Percentiles rank a stretch among this genome's conserved stretches.
Evolutionary conservation across 2,888 invertebrate species (phyloP).

Genomic region (Meghimatium bilineatum): DNA sequence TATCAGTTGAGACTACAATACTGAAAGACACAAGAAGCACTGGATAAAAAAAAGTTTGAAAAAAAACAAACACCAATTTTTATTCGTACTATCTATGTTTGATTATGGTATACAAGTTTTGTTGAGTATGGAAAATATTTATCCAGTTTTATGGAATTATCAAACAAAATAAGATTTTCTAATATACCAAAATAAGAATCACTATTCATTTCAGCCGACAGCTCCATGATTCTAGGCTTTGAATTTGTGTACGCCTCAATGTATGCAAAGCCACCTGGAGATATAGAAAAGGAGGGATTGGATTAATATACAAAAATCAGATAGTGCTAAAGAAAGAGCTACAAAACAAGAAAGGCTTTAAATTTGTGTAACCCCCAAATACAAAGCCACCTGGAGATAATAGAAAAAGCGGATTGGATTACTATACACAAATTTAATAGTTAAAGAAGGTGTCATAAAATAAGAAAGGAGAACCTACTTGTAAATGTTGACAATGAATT

Average conservation of each 20-base stretch:
- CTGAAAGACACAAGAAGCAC: no score
- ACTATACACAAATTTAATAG: neutral
- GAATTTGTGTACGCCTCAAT: constrained; percentile 33
- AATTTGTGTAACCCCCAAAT: constrained; percentile 26
- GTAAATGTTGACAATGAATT: no score
- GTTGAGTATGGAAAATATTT: neutral
- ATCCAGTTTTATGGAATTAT: neutral
- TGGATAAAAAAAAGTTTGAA: no score
- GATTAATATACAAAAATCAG: neutral
- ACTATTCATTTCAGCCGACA: constrained; percentile 46
- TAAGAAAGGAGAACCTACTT: no score
- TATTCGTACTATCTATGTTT: neutral
- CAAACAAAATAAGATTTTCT: neutral
- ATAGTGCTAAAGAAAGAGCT: neutral
- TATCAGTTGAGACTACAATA: no score
- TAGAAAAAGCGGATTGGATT: neutral
- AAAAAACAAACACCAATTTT: no score
- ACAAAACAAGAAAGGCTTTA: constrained; percentile 24
- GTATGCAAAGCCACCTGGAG: constrained; percentile 55
- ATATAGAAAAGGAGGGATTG: neutral
- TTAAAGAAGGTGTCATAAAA: neutral
- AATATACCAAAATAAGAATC: constrained; percentile 56
- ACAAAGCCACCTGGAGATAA: constrained; percentile 55
- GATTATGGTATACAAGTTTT: neutral
- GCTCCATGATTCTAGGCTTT: constrained; percentile 49